phyloP scores from a whole-genome alignment of 2,797 vertebrate genomes.

The Pseudochirops corinnae region DNA sequence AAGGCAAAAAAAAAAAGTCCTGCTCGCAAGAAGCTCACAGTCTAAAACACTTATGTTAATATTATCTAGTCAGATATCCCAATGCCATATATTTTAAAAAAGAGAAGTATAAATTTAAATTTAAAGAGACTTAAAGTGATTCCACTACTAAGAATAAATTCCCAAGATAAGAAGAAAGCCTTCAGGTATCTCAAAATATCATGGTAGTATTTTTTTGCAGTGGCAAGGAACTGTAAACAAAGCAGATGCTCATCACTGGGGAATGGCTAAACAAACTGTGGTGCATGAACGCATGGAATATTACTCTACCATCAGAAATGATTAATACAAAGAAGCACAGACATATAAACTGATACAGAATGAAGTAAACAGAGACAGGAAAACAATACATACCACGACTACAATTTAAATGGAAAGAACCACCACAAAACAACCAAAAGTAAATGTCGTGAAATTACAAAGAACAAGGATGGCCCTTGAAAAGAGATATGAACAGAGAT shows the following conservation, averaged over 20 bases:
- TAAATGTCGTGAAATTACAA: background rate
- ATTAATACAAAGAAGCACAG: background rate
- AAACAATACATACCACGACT: background rate
- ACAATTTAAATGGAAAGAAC: background rate
- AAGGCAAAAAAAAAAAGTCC: background rate
- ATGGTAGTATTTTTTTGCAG: background rate
- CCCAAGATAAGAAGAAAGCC: background rate
- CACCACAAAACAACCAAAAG: background rate
- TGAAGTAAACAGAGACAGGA: background rate
- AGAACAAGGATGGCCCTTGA: background rate
- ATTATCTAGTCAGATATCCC: conserved; percentile 53
- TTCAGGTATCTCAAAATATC: background rate
- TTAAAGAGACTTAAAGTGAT: conserved; percentile 48
- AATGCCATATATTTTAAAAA: conserved; percentile 46
- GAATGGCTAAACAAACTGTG: background rate
- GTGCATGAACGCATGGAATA: background rate
- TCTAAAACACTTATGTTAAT: conserved; percentile 48
- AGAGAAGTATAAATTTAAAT: conserved; percentile 39
- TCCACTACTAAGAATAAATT: background rate
- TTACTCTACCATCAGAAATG: background rate
- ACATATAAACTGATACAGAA: background rate
- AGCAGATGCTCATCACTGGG: background rate
- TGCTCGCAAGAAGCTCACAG: background rate
- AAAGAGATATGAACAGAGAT: background rate
- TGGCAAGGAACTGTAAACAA: background rate